Percentiles rank a stretch among this genome's conserved stretches.
Evolutionary conservation across 2,888 invertebrate species (phyloP).

Genomic region (Agrochola litura): DNA sequence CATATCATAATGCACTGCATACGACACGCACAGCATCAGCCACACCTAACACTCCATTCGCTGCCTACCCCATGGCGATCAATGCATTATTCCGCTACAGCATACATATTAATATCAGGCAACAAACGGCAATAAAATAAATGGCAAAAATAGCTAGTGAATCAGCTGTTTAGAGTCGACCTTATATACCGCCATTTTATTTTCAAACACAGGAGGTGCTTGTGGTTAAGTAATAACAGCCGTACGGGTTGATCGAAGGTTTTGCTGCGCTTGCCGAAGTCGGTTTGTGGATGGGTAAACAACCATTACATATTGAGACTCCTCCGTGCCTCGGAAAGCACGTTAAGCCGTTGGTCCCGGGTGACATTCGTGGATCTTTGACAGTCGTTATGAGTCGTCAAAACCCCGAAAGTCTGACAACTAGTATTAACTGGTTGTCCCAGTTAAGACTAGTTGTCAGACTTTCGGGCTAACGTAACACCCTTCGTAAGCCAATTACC

Average conservation of each 20-base stretch:
- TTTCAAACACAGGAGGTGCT: not conserved
- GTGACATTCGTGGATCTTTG: too few relatives aligned
- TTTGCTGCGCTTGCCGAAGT: too few relatives aligned
- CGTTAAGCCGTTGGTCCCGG: not conserved
- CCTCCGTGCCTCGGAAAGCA: too few relatives aligned
- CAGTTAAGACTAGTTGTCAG: too few relatives aligned
- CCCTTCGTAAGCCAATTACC: too few relatives aligned
- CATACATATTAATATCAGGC: conserved; percentile 33
- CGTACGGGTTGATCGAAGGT: not conserved
- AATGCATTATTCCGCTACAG: not conserved
- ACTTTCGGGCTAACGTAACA: too few relatives aligned
- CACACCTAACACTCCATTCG: conserved; percentile 8
- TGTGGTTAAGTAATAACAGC: not conserved
- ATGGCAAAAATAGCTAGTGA: conserved; percentile 17
- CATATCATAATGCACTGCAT: not conserved
- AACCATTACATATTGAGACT: not conserved
- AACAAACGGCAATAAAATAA: conserved; percentile 12
- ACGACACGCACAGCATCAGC: not conserved
- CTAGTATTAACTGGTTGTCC: too few relatives aligned
- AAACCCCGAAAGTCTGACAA: too few relatives aligned
- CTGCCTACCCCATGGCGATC: not conserved
- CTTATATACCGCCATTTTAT: conserved; percentile 15
- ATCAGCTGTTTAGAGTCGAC: conserved; percentile 29
- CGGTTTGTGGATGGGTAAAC: not conserved
- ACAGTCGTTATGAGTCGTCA: too few relatives aligned